A percentile compares a stretch with the other conserved stretches of the same genome.
These are phyloP conservation scores for Cantharis nigra DNA, from an alignment of 2,888 invertebrate species.

Conservation along the genomic window DNA sequence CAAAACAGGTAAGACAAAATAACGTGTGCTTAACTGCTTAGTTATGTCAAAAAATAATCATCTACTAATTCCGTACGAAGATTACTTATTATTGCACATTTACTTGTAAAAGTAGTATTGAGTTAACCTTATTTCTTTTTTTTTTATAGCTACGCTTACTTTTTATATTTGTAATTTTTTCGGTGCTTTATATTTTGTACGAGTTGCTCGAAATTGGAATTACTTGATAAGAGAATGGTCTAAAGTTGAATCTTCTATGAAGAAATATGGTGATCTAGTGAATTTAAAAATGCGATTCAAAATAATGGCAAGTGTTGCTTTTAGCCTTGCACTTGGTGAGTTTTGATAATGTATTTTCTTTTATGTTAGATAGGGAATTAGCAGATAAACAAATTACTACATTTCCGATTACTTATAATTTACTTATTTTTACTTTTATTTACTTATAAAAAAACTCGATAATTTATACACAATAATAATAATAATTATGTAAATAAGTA, in stretches of 20 bases:
- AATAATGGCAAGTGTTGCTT: constrained; percentile 16
- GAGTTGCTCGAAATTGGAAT: constrained; percentile 57
- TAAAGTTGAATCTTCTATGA: constrained; percentile 32
- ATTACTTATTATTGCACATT: not conserved
- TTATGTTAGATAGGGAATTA: too few species aligned
- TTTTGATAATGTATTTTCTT: not conserved
- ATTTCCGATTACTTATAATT: too few species aligned
- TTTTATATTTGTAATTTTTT: constrained; percentile 46
- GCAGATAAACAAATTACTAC: too few species aligned
- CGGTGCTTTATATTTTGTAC: constrained; percentile 57
- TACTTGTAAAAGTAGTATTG: too few species aligned
- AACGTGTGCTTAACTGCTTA: not conserved
- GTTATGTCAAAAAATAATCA: not conserved
- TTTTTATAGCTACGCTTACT: constrained; percentile 42
- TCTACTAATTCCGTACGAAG: too few species aligned
- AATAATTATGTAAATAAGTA: too few species aligned
- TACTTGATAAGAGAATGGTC: constrained; percentile 43
- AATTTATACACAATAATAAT: too few species aligned
- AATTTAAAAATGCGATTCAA: constrained; percentile 22
- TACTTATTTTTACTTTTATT: too few species aligned
- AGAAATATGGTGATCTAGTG: constrained; percentile 29
- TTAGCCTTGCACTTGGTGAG: constrained; percentile 17
- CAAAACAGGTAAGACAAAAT: constrained; percentile 41
- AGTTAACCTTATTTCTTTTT: too few species aligned
- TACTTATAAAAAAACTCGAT: too few species aligned